Percentiles rank a stretch among this genome's conserved stretches.
These are phyloP conservation scores for Ecdyonurus torrentis DNA, from an alignment of 2,888 invertebrate species.

Conservation along the genomic window DNA sequence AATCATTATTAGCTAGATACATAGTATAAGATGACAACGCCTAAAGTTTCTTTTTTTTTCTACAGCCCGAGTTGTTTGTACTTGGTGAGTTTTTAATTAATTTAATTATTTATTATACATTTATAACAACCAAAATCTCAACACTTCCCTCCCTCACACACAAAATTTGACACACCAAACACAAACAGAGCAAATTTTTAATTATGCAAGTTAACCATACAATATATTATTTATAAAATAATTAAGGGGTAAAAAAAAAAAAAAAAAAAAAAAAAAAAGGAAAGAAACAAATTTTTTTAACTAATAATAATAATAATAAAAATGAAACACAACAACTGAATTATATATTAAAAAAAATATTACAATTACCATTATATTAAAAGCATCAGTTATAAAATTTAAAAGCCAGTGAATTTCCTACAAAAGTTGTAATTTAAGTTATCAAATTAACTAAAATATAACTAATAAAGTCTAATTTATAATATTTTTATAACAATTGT, in stretches of 20 bases:
- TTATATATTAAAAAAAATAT: background rate
- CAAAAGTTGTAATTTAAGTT: background rate
- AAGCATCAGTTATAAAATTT: no score
- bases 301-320: background rate
- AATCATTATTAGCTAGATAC: background rate
- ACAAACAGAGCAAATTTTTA: background rate
- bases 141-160: background rate
- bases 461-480: background rate
- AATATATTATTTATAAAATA: no score
- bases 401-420: no score
- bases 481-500: background rate
- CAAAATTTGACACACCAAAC: background rate
- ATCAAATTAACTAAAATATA: background rate
- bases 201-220: no score
- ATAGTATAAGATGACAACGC: no score
- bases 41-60: no score
- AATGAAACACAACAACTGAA: background rate
- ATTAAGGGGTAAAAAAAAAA: no score
- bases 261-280: background rate
- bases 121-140: no score
- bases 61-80: background rate
- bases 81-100: background rate
- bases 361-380: no score
- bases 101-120: background rate
- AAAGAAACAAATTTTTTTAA: background rate